A percentile compares a stretch with the other conserved stretches of the same genome.
These are phyloP conservation scores for Cataglyphis albicans DNA, from an alignment of 2,888 invertebrate genomes.

Conservation along the genomic window DNA sequence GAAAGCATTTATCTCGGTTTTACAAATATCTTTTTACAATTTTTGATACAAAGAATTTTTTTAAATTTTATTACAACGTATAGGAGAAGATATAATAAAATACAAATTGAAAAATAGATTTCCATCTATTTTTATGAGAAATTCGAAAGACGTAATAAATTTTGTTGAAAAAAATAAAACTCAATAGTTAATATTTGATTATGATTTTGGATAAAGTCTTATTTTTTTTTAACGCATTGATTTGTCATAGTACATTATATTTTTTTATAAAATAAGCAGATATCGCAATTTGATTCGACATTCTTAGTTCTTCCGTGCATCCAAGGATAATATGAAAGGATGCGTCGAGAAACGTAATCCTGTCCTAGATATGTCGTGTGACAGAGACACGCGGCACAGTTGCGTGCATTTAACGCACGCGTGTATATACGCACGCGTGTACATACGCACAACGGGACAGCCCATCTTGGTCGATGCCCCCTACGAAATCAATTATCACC, in stretches of 20 bases:
- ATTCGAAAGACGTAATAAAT: background rate
- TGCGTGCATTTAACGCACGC: background rate
- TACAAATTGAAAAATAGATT: background rate
- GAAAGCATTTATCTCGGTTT: background rate
- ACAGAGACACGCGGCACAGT: conserved; percentile 13
- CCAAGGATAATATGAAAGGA: background rate
- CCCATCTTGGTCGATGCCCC: conserved; percentile 8
- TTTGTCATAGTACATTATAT: conserved; percentile 4
- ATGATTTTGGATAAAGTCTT: background rate
- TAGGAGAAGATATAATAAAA: background rate
- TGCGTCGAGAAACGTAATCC: conserved; percentile 15
- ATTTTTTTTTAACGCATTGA: background rate
- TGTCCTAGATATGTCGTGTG: background rate
- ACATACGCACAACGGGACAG: conserved; percentile 3
- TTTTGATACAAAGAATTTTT: background rate
- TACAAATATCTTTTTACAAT: background rate
- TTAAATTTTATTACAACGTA: background rate
- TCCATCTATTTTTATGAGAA: background rate
- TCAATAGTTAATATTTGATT: conserved; percentile 23
- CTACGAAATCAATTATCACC: conserved; percentile 77
- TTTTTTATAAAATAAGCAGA: background rate
- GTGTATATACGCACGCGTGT: conserved; percentile 2
- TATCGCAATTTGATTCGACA: background rate
- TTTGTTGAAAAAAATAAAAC: background rate
- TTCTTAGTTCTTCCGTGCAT: background rate